These are phyloP conservation scores for Stichopus horrens DNA, from an alignment of 53 echinoderm and acorn worm species.

Conservation along the genomic window DNA sequence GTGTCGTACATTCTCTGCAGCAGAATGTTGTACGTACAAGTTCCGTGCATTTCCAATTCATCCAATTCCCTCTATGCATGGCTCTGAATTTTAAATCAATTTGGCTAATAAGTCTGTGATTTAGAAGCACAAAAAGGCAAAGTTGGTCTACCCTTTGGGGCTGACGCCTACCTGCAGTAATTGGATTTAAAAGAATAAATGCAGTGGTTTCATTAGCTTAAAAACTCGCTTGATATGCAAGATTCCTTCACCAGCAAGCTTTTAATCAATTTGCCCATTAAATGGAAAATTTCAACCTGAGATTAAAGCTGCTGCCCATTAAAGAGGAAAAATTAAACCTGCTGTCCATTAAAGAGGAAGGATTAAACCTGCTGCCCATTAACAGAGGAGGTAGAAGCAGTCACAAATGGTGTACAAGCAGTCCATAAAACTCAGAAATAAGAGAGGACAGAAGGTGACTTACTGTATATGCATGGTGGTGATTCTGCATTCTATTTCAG, in stretches of 20 bases:
- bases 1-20: too few species aligned
- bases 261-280: conserved; percentile 44
- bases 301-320: neutral
- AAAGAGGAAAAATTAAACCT: neutral
- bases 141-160: neutral
- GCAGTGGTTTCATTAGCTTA: neutral
- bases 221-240: neutral
- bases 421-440: too few species aligned
- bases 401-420: too few species aligned
- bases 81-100: conserved; percentile 29
- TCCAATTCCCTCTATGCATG: neutral
- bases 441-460: too few species aligned
- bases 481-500: too few species aligned
- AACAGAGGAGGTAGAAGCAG: neutral
- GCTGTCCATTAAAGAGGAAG: too few species aligned
- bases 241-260: conserved; percentile 13
- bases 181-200: conserved; percentile 13
- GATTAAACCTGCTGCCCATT: neutral
- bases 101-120: conserved; percentile 27
- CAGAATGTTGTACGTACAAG: too few species aligned
- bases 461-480: too few species aligned
- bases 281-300: neutral
- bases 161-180: conserved; percentile 17
- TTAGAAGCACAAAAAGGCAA: conserved; percentile 2
- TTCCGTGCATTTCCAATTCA: neutral